A percentile compares a stretch with the other conserved stretches of the same genome.
phyloP scores from a whole-genome alignment of 2,888 invertebrate genomes.

The Drosophila mimetica region DNA sequence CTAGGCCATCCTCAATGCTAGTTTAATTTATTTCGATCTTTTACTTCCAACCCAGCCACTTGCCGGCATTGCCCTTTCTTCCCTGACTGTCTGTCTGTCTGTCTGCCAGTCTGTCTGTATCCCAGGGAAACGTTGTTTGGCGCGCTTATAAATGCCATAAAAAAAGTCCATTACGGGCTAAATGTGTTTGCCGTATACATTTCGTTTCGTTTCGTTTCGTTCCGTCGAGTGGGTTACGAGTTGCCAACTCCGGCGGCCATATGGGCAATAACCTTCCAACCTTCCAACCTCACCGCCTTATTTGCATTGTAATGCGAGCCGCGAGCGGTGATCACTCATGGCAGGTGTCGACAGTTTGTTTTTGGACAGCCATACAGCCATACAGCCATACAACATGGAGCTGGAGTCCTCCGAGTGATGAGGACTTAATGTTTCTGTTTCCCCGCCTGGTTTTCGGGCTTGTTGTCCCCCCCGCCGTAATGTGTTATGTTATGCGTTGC shows the following conservation, averaged over 20 bases:
- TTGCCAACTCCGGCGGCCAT: conserved; percentile 41
- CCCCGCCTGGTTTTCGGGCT: conserved; percentile 2
- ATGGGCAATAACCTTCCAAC: conserved; percentile 41
- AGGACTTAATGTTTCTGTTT: conserved; percentile 14
- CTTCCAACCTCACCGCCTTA: neutral
- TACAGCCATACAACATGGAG: neutral
- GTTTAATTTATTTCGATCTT: conserved; percentile 42
- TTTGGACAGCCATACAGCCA: conserved; percentile 18
- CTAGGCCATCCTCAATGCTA: conserved; percentile 25
- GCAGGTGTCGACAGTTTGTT: conserved; percentile 49
- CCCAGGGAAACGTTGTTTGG: conserved; percentile 33
- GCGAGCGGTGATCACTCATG: conserved; percentile 46
- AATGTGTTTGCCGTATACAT: conserved; percentile 36
- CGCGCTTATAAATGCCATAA: conserved; percentile 50
- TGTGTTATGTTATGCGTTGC: conserved; percentile 38
- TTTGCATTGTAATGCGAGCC: conserved; percentile 52
- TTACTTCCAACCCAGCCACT: conserved; percentile 14
- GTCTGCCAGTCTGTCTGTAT: conserved; percentile 14
- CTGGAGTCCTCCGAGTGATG: conserved; percentile 13
- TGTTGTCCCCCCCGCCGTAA: conserved; percentile 8
- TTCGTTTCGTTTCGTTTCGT: conserved; percentile 2
- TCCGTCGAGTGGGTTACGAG: conserved; percentile 30
- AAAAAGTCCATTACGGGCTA: conserved; percentile 40
- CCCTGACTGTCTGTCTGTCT: neutral
- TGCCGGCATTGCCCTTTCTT: neutral